Evolutionary conservation across 2,113 vertebrate genomes (phyloP), one percentile per base, ranked within the genome.

Genomic region (Donacobius atricapilla): DNA sequence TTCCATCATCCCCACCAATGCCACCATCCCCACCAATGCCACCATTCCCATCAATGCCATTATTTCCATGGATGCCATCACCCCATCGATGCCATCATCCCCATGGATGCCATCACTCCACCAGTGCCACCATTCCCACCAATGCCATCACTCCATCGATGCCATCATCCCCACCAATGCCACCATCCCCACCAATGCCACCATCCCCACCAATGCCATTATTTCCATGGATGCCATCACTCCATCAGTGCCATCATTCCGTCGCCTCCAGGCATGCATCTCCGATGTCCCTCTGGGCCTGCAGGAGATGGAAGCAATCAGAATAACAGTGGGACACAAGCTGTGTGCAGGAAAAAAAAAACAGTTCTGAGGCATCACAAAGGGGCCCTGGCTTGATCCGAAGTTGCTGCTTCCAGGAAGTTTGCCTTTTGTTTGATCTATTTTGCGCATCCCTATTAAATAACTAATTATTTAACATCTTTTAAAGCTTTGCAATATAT

Each of bases 391-490:
- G 71, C 12, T 78, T 9, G 44, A 90, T 88, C 7, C 1, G 0
- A 8, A 37, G 47, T 40, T 18, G 72, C 54, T 76, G 78, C 84
- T 82, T 22, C 73, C 91, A 61, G 94, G 95, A 97, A 96, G 93
- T 93, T 96, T 96, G 80, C 95, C 94, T 97, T 96, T 82, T 35
- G 17, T 96, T 96, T 98, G 98, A 98, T 98, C 96, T 97, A 97
- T 97, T 97, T 97, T 89, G 97, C 60, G 48, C 96, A 50, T 98
- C 97, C 91, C 97, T 98, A 98, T 98, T 98, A 98, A 98, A 98
- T 98, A 98, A 98, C 98, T 98, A 98, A 98, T 98, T 98, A 98
- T 98, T 98, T 98, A 98, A 98, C 98, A 98, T 98, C 97, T 98
- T 98, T 97, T 98, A 98, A 97, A 97, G 97, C 97, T 98, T 96